Evolutionary conservation across 2,888 invertebrate species (phyloP).

Genomic region (Dermolepida albohirtum): DNA sequence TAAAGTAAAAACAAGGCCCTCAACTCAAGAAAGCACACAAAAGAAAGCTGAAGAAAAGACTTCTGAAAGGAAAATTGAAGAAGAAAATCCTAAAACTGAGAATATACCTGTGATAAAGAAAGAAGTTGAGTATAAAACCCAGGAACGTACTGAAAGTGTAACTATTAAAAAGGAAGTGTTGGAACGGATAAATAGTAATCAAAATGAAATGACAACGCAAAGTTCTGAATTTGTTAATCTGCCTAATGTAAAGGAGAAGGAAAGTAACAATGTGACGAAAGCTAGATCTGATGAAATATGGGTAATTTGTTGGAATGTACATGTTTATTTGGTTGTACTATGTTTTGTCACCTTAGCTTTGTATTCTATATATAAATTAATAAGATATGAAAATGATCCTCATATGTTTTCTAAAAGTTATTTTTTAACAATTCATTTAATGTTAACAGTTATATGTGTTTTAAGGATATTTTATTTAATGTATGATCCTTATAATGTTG

Average conservation of each 20-base stretch:
- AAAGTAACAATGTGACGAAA: constrained; percentile 58
- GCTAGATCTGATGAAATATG: constrained; percentile 70
- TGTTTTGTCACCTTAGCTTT: constrained; percentile 87
- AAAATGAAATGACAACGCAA: constrained; percentile 60
- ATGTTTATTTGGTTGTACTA: constrained; percentile 88
- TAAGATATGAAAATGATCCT: constrained; percentile 86
- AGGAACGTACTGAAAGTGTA: constrained; percentile 59
- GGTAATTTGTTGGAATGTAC: constrained; percentile 91
- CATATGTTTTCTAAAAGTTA: constrained; percentile 90
- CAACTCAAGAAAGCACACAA: constrained; percentile 42
- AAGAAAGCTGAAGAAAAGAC: constrained; percentile 17
- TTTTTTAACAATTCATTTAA: constrained; percentile 86
- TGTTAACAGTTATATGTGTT: constrained; percentile 84
- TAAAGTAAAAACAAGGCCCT: constrained; percentile 56
- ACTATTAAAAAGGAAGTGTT: constrained; percentile 59
- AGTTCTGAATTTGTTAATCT: constrained; percentile 69
- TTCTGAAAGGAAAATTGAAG: constrained; percentile 31
- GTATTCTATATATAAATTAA: constrained; percentile 87
- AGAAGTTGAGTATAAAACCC: constrained; percentile 48
- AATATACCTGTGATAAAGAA: constrained; percentile 52
- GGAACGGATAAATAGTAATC: constrained; percentile 46
- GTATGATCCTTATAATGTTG: constrained; percentile 93
- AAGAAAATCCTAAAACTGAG: constrained; percentile 40
- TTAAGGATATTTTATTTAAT: constrained; percentile 88
- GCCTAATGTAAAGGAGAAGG: constrained; percentile 68